Conservation (phyloP, 2,113 vertebrate genomes). For the Carassius auratus region DNA sequence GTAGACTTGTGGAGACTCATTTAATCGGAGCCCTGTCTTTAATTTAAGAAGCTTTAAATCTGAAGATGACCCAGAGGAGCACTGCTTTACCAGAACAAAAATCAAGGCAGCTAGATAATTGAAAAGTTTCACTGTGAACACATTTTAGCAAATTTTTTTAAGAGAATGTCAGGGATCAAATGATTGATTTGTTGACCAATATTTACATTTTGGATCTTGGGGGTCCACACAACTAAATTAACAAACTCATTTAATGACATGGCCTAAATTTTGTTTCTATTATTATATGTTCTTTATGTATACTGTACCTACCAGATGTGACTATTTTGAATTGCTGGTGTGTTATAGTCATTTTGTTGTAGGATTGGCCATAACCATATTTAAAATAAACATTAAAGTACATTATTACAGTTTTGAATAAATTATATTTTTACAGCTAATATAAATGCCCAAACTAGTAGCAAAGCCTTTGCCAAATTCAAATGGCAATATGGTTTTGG, state of each 20-base stretch:
- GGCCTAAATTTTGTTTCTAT: not conserved
- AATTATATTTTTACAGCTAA: not conserved
- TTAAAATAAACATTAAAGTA: not conserved
- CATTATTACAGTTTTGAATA: not conserved
- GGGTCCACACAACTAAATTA: not conserved
- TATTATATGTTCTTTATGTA: not conserved
- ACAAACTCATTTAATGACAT: not conserved
- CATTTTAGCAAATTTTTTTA: not conserved
- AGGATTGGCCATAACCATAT: not conserved
- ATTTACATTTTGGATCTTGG: not conserved
- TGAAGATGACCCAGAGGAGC: constrained; percentile 4
- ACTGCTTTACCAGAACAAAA: not conserved
- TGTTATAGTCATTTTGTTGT: not conserved
- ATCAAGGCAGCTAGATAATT: not conserved
- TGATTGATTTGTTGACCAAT: not conserved
- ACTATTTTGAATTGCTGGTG: not conserved
- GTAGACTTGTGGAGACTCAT: constrained; percentile 4
- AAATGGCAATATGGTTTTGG: constrained; percentile 27
- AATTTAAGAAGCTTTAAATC: constrained; percentile 2
- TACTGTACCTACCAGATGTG: not conserved
- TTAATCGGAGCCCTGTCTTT: constrained; percentile 21
- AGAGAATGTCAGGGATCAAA: not conserved
- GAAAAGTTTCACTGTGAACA: not conserved
- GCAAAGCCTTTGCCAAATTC: constrained; percentile 10
- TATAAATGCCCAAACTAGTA: constrained; percentile 1